These are phyloP conservation scores for Pelobates cultripes DNA, from an alignment of 2,797 vertebrate genomes.

Conservation along the genomic window DNA sequence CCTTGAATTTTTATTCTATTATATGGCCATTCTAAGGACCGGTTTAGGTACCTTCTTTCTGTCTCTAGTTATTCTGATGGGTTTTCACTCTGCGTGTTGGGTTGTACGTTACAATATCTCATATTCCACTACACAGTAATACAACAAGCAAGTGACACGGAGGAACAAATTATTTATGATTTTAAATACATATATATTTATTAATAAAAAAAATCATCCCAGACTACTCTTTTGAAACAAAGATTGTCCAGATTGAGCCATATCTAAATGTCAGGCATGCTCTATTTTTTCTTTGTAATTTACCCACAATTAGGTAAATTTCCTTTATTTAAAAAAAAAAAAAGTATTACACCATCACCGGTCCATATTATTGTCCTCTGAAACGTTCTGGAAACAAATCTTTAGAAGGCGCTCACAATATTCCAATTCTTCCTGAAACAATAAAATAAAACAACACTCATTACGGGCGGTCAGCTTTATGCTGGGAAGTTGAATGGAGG, in stretches of 20 bases:
- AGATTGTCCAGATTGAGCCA: conserved; percentile 12
- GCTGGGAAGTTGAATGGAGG: too few relatives aligned
- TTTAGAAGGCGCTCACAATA: conserved; percentile 80
- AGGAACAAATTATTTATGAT: too few relatives aligned
- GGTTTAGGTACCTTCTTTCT: too few relatives aligned
- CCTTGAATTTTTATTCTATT: too few relatives aligned
- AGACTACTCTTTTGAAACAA: conserved; percentile 49
- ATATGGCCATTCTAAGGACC: too few relatives aligned
- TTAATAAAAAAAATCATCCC: conserved; percentile 18
- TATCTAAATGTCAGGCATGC: not conserved
- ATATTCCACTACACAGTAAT: too few relatives aligned
- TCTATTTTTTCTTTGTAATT: not conserved
- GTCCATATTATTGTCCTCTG: conserved; percentile 83
- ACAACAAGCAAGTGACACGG: too few relatives aligned
- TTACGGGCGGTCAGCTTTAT: too few relatives aligned
- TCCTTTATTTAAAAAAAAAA: too few relatives aligned
- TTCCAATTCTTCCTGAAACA: conserved; percentile 85
- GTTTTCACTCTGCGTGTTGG: too few relatives aligned
- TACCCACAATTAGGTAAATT: not conserved
- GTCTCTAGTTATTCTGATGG: too few relatives aligned
- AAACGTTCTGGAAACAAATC: conserved; percentile 73
- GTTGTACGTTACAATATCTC: too few relatives aligned
- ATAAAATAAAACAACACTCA: conserved; percentile 20
- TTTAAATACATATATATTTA: not conserved
- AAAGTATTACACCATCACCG: conserved; percentile 67